phyloP scores from a whole-genome alignment of 2,888 invertebrate genomes.

The Lasioglossum figueresi region DNA sequence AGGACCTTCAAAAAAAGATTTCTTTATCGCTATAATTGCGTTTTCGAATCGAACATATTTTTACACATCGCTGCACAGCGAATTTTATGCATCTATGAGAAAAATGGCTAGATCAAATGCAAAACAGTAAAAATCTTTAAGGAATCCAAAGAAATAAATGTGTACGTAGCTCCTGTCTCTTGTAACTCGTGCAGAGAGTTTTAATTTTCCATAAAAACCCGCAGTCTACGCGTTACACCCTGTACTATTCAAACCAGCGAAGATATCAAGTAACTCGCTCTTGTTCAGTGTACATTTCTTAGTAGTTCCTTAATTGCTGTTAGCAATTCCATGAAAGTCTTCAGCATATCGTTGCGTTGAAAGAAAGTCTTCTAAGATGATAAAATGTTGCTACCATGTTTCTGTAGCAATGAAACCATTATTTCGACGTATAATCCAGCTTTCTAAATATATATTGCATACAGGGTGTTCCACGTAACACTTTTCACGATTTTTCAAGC shows the following conservation, averaged over 20 bases:
- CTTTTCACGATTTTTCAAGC: too few species aligned
- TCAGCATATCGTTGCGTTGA: too few species aligned
- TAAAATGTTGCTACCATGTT: too few species aligned
- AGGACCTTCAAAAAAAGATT: too few species aligned
- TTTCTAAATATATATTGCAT: too few species aligned
- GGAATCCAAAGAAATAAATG: background rate
- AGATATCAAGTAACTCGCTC: background rate
- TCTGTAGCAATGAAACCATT: too few species aligned
- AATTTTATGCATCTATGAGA: background rate
- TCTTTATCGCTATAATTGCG: too few species aligned
- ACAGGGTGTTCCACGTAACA: too few species aligned
- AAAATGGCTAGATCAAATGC: background rate
- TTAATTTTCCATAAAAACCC: background rate
- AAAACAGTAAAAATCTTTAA: background rate
- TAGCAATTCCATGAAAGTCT: too few species aligned
- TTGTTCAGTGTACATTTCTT: background rate
- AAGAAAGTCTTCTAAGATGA: too few species aligned
- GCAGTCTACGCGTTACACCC: background rate
- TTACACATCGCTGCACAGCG: rapidly evolving
- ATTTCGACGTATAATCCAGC: background rate
- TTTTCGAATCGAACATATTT: background rate
- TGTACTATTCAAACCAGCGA: background rate
- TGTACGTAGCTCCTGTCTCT: background rate
- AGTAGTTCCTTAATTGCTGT: background rate
- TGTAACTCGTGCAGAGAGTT: background rate